phyloP scores from a whole-genome alignment of 2,797 vertebrate species.

The Micrastur ruficollis region DNA sequence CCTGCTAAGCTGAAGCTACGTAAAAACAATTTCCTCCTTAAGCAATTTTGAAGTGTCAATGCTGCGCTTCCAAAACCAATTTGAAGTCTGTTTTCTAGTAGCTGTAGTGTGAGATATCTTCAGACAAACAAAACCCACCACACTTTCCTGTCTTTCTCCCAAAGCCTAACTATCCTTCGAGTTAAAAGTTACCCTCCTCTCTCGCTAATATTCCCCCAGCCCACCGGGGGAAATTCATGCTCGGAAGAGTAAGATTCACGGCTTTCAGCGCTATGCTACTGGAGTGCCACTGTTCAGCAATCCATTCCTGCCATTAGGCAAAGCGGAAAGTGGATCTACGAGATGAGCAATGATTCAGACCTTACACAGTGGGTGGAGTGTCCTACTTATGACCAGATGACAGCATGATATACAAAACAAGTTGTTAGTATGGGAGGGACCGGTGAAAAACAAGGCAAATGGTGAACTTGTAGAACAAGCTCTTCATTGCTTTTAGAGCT shows the following conservation, averaged over 20 bases:
- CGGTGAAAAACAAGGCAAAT: conserved; percentile 28
- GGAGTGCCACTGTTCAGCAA: neutral
- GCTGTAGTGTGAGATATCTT: neutral
- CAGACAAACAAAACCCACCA: neutral
- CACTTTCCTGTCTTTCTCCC: neutral
- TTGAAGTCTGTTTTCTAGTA: neutral
- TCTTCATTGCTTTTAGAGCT: neutral
- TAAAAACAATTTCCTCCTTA: neutral
- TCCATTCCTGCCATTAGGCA: neutral
- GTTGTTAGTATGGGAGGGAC: neutral
- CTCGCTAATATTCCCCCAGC: neutral
- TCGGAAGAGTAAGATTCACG: neutral
- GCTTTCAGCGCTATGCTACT: neutral
- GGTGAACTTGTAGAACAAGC: conserved; percentile 15
- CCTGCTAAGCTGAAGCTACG: neutral
- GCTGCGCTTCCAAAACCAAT: neutral
- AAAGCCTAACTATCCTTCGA: neutral
- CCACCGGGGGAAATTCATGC: neutral
- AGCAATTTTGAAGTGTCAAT: neutral
- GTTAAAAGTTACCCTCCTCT: neutral
- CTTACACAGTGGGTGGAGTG: neutral
- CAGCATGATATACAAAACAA: neutral
- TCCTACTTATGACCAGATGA: conserved; percentile 5
- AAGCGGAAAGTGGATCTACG: neutral
- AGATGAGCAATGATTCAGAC: conserved; percentile 30